These are phyloP conservation scores for Chelon labrosus DNA, from an alignment of 2,797 vertebrate species.

Conservation along the genomic window DNA sequence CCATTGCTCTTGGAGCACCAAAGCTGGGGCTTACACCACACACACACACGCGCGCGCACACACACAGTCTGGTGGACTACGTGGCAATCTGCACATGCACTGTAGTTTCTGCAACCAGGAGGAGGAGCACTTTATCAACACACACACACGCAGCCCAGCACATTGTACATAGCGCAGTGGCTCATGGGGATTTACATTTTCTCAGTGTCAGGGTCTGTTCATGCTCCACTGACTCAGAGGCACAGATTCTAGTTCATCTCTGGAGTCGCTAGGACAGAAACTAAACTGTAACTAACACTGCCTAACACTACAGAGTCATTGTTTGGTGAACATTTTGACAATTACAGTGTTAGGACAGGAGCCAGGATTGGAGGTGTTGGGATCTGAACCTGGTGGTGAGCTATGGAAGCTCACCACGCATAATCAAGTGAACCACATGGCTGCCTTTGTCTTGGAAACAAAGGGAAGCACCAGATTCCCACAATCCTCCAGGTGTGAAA, in stretches of 20 bases:
- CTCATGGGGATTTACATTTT: constrained; percentile 34
- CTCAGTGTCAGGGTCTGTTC: constrained; percentile 20
- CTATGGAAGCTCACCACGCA: too few species aligned
- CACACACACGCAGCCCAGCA: constrained; percentile 24
- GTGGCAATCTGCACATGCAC: constrained; percentile 83
- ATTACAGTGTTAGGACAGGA: too few species aligned
- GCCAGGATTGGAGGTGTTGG: too few species aligned
- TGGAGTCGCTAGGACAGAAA: too few species aligned
- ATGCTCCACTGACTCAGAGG: constrained; percentile 5
- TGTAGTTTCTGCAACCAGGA: constrained; percentile 64
- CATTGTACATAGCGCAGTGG: constrained; percentile 54
- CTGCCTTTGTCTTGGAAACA: too few species aligned
- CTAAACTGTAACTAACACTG: too few species aligned
- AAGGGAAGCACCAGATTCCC: too few species aligned
- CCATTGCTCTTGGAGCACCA: constrained; percentile 76
- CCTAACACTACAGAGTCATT: too few species aligned
- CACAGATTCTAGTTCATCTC: neutral
- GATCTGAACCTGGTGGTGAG: too few species aligned
- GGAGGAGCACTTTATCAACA: constrained; percentile 74
- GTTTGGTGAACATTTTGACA: too few species aligned
- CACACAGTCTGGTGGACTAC: constrained; percentile 80
- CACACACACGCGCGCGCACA: constrained; percentile 56
- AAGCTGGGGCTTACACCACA: constrained; percentile 50
- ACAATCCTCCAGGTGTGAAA: too few species aligned
- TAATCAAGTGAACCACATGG: too few species aligned